These are phyloP conservation scores for Odontocerum albicorne DNA, from an alignment of 2,888 invertebrate genomes.

Conservation along the genomic window DNA sequence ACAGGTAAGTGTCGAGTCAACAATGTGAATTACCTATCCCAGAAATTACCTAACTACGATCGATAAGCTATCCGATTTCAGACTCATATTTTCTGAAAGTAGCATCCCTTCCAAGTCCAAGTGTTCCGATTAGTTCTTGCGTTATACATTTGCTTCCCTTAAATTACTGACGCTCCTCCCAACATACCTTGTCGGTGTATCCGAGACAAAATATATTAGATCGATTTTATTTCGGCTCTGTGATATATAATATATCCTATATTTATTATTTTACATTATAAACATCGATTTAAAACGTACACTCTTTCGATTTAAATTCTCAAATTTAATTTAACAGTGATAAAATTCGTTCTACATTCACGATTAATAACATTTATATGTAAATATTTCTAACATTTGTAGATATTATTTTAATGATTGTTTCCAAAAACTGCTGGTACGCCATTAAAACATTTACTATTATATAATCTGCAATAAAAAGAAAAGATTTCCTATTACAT, in stretches of 20 bases:
- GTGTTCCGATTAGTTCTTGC: background rate
- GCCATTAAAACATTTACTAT: constrained; percentile 19
- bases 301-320: constrained; percentile 33
- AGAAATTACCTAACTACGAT: background rate
- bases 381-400: constrained; percentile 31
- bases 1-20: too few species aligned
- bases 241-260: constrained; percentile 34
- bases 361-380: constrained; percentile 29
- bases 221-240: constrained; percentile 15
- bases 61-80: background rate
- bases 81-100: background rate
- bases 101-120: background rate
- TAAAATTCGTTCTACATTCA: constrained; percentile 30
- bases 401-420: constrained; percentile 30
- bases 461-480: constrained; percentile 15
- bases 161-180: background rate
- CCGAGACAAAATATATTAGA: constrained; percentile 13
- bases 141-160: constrained; percentile 1
- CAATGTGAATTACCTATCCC: too few species aligned
- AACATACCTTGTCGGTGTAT: background rate
- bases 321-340: constrained; percentile 34
- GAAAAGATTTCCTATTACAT: constrained; percentile 8
- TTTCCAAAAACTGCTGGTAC: constrained; percentile 21
- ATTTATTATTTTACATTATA: constrained; percentile 27
- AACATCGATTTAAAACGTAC: constrained; percentile 34